phyloP scores from a whole-genome alignment of 2,888 invertebrate species.

The Leucoma salicis region DNA sequence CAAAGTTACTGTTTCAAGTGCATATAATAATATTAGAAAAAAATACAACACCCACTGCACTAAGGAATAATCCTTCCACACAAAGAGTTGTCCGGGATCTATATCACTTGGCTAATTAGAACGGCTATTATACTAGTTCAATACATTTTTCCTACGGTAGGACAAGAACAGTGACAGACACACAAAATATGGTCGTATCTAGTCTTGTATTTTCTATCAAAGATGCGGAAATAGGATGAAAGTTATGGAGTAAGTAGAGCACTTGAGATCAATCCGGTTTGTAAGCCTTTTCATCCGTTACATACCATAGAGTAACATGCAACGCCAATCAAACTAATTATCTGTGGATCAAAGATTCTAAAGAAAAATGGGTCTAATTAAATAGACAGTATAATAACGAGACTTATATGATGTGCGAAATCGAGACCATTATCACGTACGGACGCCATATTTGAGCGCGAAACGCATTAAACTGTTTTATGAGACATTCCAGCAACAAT shows the following conservation, averaged over 20 bases:
- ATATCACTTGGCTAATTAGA: no score
- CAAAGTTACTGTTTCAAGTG: no score
- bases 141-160: no score
- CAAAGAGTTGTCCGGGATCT: no score
- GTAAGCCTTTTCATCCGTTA: conserved; percentile 1
- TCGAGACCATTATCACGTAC: conserved; percentile 15
- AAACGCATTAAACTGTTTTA: conserved; percentile 21
- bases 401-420: conserved; percentile 12
- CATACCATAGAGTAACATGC: conserved; percentile 9
- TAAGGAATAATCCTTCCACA: no score
- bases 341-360: not conserved
- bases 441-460: conserved; percentile 18
- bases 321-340: conserved; percentile 7
- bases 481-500: conserved; percentile 15
- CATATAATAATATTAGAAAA: no score
- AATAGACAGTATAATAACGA: conserved; percentile 9
- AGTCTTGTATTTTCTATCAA: no score
- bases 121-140: no score
- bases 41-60: no score
- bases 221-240: no score
- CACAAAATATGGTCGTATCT: no score
- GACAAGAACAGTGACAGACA: no score
- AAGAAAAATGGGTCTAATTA: conserved; percentile 6
- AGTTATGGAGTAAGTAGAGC: not conserved
- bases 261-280: not conserved